Evolutionary conservation across 1,140 invertebrate species (phyloP).

Genomic region (Pseudomyrmex flavicornis): DNA sequence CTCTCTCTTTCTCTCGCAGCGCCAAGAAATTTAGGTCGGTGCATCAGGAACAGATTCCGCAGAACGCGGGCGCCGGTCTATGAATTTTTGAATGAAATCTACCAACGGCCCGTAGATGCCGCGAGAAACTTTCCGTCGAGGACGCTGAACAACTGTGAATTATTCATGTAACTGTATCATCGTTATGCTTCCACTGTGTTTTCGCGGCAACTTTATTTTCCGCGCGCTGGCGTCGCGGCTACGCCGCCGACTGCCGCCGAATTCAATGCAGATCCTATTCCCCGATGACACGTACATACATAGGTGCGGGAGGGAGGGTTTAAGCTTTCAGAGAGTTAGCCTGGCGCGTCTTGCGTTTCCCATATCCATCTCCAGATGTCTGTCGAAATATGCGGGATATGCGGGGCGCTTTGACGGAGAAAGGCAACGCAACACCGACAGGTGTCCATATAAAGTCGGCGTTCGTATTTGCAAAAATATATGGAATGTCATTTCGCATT

Average conservation of each 20-base stretch:
- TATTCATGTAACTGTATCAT: constrained; percentile 80
- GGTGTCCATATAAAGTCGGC: constrained; percentile 24
- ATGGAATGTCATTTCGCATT: neutral
- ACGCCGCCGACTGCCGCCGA: constrained; percentile 68
- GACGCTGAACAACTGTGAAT: constrained; percentile 75
- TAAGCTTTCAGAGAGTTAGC: constrained; percentile 53
- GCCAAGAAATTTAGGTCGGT: constrained; percentile 32
- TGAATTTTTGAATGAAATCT: constrained; percentile 71
- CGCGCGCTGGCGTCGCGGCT: constrained; percentile 57
- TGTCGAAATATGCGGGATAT: constrained; percentile 40
- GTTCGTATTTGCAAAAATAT: neutral
- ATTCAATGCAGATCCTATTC: constrained; percentile 78
- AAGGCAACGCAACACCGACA: constrained; percentile 20
- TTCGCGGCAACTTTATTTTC: constrained; percentile 69
- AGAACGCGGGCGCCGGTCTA: constrained; percentile 44
- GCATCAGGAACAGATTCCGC: constrained; percentile 61
- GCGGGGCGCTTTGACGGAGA: constrained; percentile 2
- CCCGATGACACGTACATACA: constrained; percentile 58
- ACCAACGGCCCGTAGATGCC: constrained; percentile 18
- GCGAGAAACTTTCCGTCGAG: constrained; percentile 53
- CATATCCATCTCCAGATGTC: neutral
- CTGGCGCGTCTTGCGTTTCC: constrained; percentile 19
- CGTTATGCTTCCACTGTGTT: constrained; percentile 74
- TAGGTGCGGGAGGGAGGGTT: constrained; percentile 4
- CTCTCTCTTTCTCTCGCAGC: neutral